Conservation (phyloP, 1,140 invertebrate genomes). For the Heliconius hermathena region DNA sequence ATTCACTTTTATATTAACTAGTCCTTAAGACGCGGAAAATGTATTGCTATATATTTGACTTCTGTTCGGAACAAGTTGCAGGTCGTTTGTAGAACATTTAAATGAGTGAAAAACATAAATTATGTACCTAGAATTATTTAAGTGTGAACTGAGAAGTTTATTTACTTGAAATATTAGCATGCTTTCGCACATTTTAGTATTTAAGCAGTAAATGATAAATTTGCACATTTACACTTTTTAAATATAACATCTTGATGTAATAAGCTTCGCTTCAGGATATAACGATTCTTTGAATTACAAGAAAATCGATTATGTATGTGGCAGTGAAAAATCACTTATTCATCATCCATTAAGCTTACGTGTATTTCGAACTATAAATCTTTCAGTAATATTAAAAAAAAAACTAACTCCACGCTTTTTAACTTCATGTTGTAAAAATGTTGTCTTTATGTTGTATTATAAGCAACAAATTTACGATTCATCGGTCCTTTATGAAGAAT, state of each 20-base stretch:
- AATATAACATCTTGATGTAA: too few relatives aligned
- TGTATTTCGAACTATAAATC: background rate
- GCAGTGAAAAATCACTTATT: too few relatives aligned
- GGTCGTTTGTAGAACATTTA: constrained; percentile 3
- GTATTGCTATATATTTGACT: constrained; percentile 8
- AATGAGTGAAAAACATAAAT: constrained; percentile 23
- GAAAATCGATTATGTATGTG: too few relatives aligned
- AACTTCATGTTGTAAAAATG: background rate
- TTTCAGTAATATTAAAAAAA: background rate
- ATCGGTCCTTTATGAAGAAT: background rate
- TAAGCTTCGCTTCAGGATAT: too few relatives aligned
- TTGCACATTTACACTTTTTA: too few relatives aligned
- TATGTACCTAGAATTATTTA: background rate
- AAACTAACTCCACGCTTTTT: background rate
- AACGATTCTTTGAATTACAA: too few relatives aligned
- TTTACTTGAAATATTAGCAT: background rate
- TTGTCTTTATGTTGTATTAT: too few relatives aligned
- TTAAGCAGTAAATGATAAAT: background rate
- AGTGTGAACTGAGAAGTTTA: background rate
- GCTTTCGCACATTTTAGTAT: background rate
- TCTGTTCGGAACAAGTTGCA: constrained; percentile 25
- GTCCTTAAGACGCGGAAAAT: constrained; percentile 23
- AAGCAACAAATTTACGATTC: background rate
- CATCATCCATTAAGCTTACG: too few relatives aligned
- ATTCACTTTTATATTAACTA: background rate